Conservation (phyloP, 2,113 vertebrate species). For the Mormyrus lacerda region DNA sequence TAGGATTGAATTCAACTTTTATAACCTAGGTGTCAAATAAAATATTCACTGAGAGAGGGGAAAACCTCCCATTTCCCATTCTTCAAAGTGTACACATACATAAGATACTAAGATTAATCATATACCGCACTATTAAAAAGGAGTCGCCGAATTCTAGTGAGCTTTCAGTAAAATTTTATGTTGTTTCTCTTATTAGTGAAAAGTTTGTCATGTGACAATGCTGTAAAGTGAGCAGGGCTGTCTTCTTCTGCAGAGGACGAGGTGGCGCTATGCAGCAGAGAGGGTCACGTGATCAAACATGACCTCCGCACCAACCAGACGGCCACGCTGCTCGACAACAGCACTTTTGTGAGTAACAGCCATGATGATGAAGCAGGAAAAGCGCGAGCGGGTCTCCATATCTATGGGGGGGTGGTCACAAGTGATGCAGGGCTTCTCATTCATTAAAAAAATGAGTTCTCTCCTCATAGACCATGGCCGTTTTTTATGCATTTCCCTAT, state of each 20-base stretch:
- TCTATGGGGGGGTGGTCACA: no score
- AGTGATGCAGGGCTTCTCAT: background rate
- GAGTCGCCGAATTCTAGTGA: background rate
- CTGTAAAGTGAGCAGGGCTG: background rate
- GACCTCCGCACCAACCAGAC: slow-evolving; percentile 57
- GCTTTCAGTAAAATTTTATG: background rate
- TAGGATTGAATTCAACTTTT: background rate
- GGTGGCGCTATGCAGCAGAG: slow-evolving; percentile 55
- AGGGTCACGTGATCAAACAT: slow-evolving; percentile 59
- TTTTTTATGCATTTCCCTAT: background rate
- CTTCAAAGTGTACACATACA: background rate
- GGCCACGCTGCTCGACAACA: slow-evolving; percentile 60
- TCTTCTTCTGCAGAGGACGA: slow-evolving; percentile 52
- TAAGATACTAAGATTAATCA: background rate
- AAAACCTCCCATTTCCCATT: background rate
- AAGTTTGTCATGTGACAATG: background rate
- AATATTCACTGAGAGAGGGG: background rate
- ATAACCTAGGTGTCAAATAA: background rate
- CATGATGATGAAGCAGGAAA: background rate
- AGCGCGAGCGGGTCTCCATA: background rate
- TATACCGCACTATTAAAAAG: background rate
- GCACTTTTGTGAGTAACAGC: slow-evolving; percentile 60
- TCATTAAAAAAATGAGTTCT: background rate
- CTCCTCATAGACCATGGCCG: background rate
- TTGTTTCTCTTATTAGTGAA: background rate